Evolutionary conservation across 2,797 vertebrate genomes (phyloP).

Genomic region (Galagoides demidoff): DNA sequence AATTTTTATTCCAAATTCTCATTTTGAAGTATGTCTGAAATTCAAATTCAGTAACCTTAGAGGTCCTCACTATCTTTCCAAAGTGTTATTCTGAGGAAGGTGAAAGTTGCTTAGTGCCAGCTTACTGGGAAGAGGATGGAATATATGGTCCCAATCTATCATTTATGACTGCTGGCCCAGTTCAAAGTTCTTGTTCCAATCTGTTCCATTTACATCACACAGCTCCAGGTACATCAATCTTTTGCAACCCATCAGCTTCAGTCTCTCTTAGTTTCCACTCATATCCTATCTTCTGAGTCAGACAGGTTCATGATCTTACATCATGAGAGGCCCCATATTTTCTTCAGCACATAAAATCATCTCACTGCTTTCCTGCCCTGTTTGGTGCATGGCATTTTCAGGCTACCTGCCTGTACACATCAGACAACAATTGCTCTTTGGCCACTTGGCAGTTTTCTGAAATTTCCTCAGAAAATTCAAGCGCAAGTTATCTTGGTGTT

Average conservation of each 20-base stretch:
- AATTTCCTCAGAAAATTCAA: not conserved
- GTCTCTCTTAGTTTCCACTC: not conserved
- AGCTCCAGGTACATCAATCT: not conserved
- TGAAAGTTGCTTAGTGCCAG: not conserved
- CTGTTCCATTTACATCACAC: not conserved
- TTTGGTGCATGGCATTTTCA: not conserved
- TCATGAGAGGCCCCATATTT: not conserved
- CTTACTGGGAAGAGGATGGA: not conserved
- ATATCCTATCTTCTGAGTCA: not conserved
- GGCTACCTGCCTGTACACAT: not conserved
- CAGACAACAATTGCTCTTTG: not conserved
- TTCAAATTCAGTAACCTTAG: not conserved
- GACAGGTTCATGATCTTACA: not conserved
- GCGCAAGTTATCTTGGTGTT: not conserved
- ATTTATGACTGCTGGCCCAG: not conserved
- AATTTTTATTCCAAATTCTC: not conserved
- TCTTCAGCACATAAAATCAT: not conserved
- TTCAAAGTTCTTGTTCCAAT: not conserved
- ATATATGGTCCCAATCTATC: not conserved
- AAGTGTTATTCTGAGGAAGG: not conserved
- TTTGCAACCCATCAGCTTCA: not conserved
- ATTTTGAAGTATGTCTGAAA: not conserved
- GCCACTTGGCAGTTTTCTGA: not conserved
- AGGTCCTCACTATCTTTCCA: not conserved
- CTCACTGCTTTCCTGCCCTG: not conserved